phyloP scores from a whole-genome alignment of 2,113 vertebrate genomes.

The Chroicocephalus ridibundus region DNA sequence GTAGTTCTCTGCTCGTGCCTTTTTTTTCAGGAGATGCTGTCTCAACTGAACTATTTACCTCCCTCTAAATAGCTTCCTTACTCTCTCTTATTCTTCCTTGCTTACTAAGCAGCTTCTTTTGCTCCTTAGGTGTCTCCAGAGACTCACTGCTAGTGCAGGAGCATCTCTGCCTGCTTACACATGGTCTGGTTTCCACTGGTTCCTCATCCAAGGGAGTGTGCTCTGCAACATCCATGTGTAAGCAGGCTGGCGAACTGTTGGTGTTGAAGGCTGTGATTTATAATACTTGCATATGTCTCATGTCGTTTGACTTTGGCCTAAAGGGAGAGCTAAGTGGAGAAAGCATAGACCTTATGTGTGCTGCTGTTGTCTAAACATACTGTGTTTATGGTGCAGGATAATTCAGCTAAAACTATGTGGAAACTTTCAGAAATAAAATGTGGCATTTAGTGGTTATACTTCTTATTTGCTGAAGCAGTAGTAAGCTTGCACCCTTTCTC shows the following conservation, averaged over 20 bases:
- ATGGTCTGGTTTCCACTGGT: rapidly evolving
- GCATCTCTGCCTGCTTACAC: not conserved
- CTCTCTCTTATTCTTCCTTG: not conserved
- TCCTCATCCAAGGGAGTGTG: not conserved
- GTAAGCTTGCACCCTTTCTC: not conserved
- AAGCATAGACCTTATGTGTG: not conserved
- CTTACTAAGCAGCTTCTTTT: not conserved
- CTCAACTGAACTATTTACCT: not conserved
- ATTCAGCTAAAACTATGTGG: not conserved
- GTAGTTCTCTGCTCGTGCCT: not conserved
- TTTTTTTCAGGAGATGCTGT: not conserved
- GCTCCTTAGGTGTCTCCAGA: not conserved
- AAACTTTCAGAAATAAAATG: conserved; percentile 11
- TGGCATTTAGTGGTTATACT: not conserved
- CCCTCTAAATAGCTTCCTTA: not conserved
- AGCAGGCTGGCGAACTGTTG: not conserved
- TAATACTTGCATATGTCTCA: not conserved
- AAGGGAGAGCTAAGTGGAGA: not conserved
- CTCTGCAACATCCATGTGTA: not conserved
- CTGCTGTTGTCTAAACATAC: not conserved
- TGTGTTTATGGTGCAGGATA: not conserved
- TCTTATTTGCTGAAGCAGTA: not conserved
- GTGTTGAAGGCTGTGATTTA: not conserved
- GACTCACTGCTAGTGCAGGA: not conserved
- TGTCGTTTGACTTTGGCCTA: not conserved